phyloP scores from a whole-genome alignment of 2,888 invertebrate genomes.

The Hetaerina titia region DNA sequence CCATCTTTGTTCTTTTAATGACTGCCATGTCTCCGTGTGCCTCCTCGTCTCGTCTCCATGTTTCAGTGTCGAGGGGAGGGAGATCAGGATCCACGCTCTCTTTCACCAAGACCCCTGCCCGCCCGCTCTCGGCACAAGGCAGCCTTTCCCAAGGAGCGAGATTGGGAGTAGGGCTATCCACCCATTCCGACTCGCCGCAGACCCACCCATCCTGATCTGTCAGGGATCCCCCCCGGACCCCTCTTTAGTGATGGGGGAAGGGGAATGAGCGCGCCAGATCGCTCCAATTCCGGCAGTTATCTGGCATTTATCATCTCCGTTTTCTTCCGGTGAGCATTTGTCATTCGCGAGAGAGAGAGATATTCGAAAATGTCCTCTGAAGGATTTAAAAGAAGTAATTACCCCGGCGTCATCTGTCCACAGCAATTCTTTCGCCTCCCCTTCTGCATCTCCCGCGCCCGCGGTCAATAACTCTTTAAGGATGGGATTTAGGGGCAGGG shows the following conservation, averaged over 20 bases:
- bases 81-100: neutral
- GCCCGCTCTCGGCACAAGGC: neutral
- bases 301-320: conserved; percentile 53
- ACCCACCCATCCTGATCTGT: neutral
- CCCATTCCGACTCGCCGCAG: neutral
- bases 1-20: neutral
- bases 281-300: conserved; percentile 42
- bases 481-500: neutral
- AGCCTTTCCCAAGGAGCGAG: neutral
- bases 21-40: neutral
- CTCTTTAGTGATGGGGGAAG: too few relatives aligned
- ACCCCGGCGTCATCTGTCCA: conserved; percentile 25
- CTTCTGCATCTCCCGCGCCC: neutral
- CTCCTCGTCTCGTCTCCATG: neutral
- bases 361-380: conserved; percentile 42
- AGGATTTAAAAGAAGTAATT: conserved; percentile 51
- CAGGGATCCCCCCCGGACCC: neutral
- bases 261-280: too few relatives aligned
- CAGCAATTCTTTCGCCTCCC: neutral
- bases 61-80: neutral
- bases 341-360: conserved; percentile 40
- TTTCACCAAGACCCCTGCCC: too few relatives aligned
- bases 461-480: neutral
- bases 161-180: neutral
- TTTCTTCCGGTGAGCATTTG: conserved; percentile 35